Conservation (phyloP, 2,888 invertebrate genomes). For the Melipona bicolor region DNA sequence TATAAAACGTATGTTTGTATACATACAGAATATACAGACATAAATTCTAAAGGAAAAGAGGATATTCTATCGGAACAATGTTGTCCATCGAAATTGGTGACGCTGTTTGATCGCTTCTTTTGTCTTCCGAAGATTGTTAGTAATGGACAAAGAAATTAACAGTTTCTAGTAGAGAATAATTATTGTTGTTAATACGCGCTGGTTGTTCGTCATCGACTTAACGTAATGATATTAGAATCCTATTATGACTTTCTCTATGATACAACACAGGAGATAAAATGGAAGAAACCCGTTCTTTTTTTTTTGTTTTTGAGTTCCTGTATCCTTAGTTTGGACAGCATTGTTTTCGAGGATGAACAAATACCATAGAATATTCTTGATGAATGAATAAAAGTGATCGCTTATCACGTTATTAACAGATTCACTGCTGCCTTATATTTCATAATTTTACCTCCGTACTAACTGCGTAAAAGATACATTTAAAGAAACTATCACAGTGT, state of each 20-base stretch:
- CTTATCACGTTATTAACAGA: conserved; percentile 48
- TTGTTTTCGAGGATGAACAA: conserved; percentile 18
- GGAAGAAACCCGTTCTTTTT: neutral
- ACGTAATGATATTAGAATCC: neutral
- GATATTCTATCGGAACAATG: conserved; percentile 36
- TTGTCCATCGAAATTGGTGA: conserved; percentile 9
- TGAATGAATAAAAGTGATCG: conserved; percentile 19
- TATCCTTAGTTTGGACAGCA: conserved; percentile 21
- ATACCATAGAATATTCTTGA: conserved; percentile 29
- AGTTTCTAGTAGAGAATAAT: neutral
- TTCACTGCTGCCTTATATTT: conserved; percentile 53
- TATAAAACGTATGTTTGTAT: conserved; percentile 31
- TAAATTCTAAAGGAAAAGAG: conserved; percentile 24
- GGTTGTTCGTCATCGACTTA: neutral
- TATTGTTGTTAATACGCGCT: conserved; percentile 6
- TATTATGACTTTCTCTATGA: neutral
- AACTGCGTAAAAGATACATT: conserved; percentile 3
- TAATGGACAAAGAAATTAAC: neutral
- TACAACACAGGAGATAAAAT: neutral
- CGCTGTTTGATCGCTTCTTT: neutral
- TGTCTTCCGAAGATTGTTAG: neutral
- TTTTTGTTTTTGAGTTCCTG: neutral
- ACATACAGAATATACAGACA: conserved; percentile 28
- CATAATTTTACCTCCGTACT: conserved; percentile 30
- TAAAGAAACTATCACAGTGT: conserved; percentile 9